Base-by-base conservation (phyloP, 2,888 invertebrate species). In the Cataglyphis livida region DNA sequence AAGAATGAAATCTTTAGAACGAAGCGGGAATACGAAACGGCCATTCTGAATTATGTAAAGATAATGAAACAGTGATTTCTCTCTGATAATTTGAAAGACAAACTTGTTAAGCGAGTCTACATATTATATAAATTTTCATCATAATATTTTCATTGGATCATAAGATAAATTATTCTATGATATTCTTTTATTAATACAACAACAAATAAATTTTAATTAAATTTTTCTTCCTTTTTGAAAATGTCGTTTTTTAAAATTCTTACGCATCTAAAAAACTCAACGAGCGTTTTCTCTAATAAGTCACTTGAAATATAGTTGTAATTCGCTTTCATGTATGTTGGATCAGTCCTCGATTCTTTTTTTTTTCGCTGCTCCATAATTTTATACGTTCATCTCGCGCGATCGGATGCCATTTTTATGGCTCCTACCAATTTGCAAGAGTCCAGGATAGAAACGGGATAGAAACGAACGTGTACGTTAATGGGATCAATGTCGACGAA, bases 401-500 rank as follows among this genome's bases (percentile, higher is more conserved):
- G 41, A 25, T 25, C 64, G 83, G 70, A 71, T 64, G 61, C 28
- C 12, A 65, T 73, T 81, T 73, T 66, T 61, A 76, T 28, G 62
- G 66, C 51, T 57, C 21, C 68, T 57, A n/a, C 25, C 32, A 54
- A 71, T 66, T 59, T 25, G 48, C 51, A 25, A 18, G 74, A 61
- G 48, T 48, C 28, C 65, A 41, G 21, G 21, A 21, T 21, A 21
- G 21, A 21, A 21, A 21, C 21, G 21, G 62, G 70, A 32, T 62
- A 74, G 32, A 74, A 78, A 65, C 51, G 82, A 68, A 41, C 54
- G 61, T 48, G 25, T 35, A 54, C 74, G 75, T 79, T 81, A 79
- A 86, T 57, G 81, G 81, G 64, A 83, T 86, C 85, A 85, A 83
- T 83, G 85, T 62, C 68, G 70, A 59, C 59, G 51, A 21, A 57